These are phyloP conservation scores for Plebejus melissa DNA, from an alignment of 2,888 invertebrate genomes.

Conservation along the genomic window DNA sequence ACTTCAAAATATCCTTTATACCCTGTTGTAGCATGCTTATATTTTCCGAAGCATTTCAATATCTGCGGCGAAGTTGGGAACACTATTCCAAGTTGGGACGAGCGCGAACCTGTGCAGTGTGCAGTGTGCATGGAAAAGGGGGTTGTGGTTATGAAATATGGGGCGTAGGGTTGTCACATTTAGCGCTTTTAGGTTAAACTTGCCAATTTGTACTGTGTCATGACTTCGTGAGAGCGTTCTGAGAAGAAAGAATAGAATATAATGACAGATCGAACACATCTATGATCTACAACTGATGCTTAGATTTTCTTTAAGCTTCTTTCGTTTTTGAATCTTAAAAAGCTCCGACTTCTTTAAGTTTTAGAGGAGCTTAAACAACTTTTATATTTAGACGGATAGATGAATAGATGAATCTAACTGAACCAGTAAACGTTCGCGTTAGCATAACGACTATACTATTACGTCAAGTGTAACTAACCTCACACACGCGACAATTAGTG, in stretches of 20 bases:
- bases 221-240: too few species aligned
- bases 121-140: slow-evolving; percentile 32
- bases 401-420: not conserved
- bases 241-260: too few species aligned
- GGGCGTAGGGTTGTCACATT: slow-evolving; percentile 37
- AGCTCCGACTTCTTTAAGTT: not conserved
- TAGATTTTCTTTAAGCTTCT: too few species aligned
- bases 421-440: not conserved
- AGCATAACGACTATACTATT: not conserved
- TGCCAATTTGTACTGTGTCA: too few species aligned
- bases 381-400: too few species aligned
- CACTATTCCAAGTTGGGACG: slow-evolving; percentile 29
- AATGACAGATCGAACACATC: too few species aligned
- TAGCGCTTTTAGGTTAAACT: not conserved
- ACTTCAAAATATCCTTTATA: not conserved
- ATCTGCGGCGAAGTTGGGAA: slow-evolving; percentile 12
- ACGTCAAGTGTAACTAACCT: slow-evolving; percentile 23
- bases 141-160: slow-evolving; percentile 40
- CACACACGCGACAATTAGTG: not conserved
- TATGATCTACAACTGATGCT: too few species aligned
- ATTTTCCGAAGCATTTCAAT: slow-evolving; percentile 14
- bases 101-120: slow-evolving; percentile 25
- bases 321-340: too few species aligned
- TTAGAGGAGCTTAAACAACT: not conserved
- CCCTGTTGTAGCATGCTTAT: not conserved